Evolutionary conservation across 1,140 invertebrate species (phyloP).

Genomic region (Drosophila pseudoobscura): DNA sequence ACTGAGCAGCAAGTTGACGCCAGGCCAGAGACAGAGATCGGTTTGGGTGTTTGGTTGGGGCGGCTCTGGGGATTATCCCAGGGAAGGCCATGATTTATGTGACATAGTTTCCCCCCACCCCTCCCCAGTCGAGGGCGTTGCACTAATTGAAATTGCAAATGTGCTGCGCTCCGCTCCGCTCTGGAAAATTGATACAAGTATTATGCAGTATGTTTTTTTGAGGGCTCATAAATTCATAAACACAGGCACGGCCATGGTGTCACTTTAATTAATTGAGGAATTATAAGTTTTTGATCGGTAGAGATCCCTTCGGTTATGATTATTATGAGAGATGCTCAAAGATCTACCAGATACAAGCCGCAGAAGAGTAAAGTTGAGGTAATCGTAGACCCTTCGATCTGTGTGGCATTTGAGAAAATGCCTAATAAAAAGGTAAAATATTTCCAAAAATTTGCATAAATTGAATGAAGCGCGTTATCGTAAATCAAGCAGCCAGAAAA

Average conservation of each 20-base stretch:
- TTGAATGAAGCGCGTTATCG: conserved; percentile 74
- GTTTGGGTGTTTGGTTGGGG: conserved; percentile 6
- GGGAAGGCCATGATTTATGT: conserved; percentile 66
- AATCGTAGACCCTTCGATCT: conserved; percentile 59
- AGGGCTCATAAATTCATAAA: conserved; percentile 54
- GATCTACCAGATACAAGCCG: conserved; percentile 23
- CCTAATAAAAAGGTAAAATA: conserved; percentile 55
- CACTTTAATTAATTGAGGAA: conserved; percentile 76
- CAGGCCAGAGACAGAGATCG: conserved; percentile 36
- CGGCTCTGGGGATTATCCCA: no score
- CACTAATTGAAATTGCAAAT: conserved; percentile 82
- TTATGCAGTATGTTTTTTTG: conserved; percentile 54
- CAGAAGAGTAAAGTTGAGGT: conserved; percentile 13
- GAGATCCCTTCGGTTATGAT: conserved; percentile 40
- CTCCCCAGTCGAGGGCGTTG: conserved; percentile 52
- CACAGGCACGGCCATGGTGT: conserved; percentile 48
- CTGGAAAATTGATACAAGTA: conserved; percentile 67
- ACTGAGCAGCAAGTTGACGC: conserved; percentile 43
- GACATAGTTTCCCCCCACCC: conserved; percentile 56
- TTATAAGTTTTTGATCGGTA: conserved; percentile 52
- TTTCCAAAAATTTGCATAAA: conserved; percentile 70
- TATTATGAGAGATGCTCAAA: conserved; percentile 40
- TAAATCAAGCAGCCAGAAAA: conserved; percentile 54
- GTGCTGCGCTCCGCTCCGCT: conserved; percentile 16
- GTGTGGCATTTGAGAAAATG: conserved; percentile 66